Base-by-base conservation (phyloP, 2,888 invertebrate genomes). In the Charanyca ferruginea region DNA sequence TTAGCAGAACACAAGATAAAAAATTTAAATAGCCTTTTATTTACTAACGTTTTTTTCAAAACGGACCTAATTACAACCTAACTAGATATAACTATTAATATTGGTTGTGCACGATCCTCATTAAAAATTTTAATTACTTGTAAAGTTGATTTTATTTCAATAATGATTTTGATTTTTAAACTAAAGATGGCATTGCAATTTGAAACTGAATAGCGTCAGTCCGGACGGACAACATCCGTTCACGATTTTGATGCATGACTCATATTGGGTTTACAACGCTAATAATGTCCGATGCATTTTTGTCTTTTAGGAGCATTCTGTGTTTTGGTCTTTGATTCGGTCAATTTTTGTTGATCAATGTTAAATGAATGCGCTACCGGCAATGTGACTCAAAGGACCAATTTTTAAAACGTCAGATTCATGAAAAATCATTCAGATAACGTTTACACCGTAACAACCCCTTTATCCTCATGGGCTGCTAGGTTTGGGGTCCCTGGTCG, bases 141-240 rank as follows among this genome's bases (percentile, higher is more conserved):
- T 9, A 20, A 35, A 63, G n/a, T 62, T 35, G 11, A 32, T 32
- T 11, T 18, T 20, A 63, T 72, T 72, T 72, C 22, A 48, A 22
- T 35, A 44, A 72, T 11, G 20, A 53, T 66, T 74, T 53, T 42
- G 53, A 48, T 54, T 69, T 74, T 74, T 32, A 51, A 75, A 75
- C 67, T 67, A 48, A 53, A 42, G 11, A 66, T 49, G 13, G 55
- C 20, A 45, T 32, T 67, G 55, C 49, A 67, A 28, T 51, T 53
- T 47, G 18, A 23, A 22, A 9, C 28, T 23, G 28, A 38, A 5
- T 5, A 49, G 23, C 44, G 47, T 41, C 53, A 22, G 48, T 74
- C 5, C 44, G n/a, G 49, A 69, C 32, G 9, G 49, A 38, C 67
- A 48, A 75, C 59, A 71, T 75, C 76, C 76, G 69, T 48, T 59